These are phyloP conservation scores for Melanotus villosus DNA, from an alignment of 2,888 invertebrate species.

Conservation along the genomic window DNA sequence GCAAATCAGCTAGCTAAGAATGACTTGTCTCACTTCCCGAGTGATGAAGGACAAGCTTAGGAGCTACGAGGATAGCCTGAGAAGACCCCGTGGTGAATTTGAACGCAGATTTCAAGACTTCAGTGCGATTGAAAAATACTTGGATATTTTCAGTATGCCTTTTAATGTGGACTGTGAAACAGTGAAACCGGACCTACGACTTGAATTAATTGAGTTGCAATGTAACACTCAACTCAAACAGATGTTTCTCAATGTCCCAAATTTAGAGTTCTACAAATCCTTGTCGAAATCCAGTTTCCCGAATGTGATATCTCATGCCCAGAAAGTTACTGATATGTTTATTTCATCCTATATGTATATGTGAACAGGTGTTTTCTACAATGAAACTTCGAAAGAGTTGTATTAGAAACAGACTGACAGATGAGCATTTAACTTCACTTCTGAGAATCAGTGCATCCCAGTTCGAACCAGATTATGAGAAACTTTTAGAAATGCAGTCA, in stretches of 20 bases:
- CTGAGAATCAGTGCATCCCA: too few species aligned
- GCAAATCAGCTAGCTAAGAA: too few species aligned
- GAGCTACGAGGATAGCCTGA: not conserved
- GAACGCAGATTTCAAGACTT: constrained; percentile 10
- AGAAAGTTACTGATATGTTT: constrained; percentile 2
- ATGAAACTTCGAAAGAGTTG: constrained; percentile 15
- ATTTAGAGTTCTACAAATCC: not conserved
- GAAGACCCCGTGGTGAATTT: not conserved
- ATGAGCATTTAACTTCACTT: not conserved
- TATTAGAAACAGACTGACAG: not conserved
- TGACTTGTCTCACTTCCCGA: not conserved
- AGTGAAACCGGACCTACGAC: not conserved
- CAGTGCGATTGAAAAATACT: not conserved
- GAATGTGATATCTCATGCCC: not conserved
- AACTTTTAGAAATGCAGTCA: too few species aligned
- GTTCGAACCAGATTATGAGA: too few species aligned
- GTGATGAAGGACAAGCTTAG: not conserved
- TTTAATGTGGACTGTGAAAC: not conserved
- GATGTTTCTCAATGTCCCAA: not conserved
- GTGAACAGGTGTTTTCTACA: not conserved
- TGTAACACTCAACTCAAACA: not conserved
- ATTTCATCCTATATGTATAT: not conserved
- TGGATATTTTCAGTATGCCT: not conserved
- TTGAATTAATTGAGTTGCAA: not conserved
- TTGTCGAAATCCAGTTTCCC: too few species aligned